phyloP scores from a whole-genome alignment of 2,113 vertebrate species.

The Aramus guarauna region DNA sequence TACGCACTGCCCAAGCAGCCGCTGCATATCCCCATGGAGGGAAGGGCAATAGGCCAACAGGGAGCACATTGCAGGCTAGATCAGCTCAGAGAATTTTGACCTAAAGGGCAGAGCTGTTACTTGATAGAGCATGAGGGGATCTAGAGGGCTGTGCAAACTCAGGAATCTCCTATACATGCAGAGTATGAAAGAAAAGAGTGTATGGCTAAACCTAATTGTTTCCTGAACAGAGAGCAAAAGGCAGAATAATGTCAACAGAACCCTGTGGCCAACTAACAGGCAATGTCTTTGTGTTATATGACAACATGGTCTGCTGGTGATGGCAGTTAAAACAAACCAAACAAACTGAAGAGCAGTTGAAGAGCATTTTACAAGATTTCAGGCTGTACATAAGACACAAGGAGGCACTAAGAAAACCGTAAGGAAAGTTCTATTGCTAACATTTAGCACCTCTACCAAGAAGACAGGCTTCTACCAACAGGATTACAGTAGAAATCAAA shows the following conservation, averaged over 20 bases:
- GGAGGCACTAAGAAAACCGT: conserved; percentile 60
- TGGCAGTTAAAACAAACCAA: background rate
- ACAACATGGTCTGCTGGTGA: background rate
- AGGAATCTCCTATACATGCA: background rate
- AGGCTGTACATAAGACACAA: conserved; percentile 13
- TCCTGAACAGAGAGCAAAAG: background rate
- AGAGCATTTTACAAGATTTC: conserved; percentile 36
- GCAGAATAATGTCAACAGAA: background rate
- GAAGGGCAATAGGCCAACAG: background rate
- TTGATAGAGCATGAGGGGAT: background rate
- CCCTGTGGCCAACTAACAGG: background rate
- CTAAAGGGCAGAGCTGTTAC: background rate
- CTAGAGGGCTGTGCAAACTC: background rate
- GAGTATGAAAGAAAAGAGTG: background rate
- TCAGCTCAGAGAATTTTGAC: background rate
- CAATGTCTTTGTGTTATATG: background rate
- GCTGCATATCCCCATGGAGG: background rate
- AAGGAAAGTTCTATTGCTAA: conserved; percentile 64
- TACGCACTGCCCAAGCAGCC: background rate
- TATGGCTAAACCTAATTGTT: background rate
- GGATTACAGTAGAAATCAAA: conserved; percentile 43
- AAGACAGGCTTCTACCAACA: conserved; percentile 42
- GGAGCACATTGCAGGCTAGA: background rate
- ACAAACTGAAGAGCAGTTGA: conserved; percentile 62
- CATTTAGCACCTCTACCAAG: conserved; percentile 62